A percentile compares a stretch with the other conserved stretches of the same genome.
Conservation (phyloP, 2,888 invertebrate genomes). For the Eueremaeus valkanovi region DNA sequence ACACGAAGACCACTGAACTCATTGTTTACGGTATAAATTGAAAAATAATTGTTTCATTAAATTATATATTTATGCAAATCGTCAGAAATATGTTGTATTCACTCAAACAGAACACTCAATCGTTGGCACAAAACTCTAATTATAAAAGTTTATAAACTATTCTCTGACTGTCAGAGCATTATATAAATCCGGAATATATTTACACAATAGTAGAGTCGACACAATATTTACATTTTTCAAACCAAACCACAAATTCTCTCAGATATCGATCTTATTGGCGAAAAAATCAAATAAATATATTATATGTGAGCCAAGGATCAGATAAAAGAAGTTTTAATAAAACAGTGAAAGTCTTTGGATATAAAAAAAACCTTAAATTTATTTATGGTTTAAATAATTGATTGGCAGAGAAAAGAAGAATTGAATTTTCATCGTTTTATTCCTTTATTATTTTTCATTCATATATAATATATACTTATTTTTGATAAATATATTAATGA, state of each 20-base stretch:
- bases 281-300: constrained; percentile 2
- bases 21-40: constrained; percentile 44
- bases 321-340: constrained; percentile 1
- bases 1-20: constrained; percentile 42
- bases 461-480: no score
- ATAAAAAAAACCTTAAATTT: no score
- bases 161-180: neutral
- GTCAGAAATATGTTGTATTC: neutral
- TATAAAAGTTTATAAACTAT: neutral
- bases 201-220: neutral
- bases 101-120: neutral
- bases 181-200: neutral
- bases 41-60: constrained; percentile 6
- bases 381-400: no score
- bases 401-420: no score
- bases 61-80: constrained; percentile 20
- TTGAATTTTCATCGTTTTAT: no score
- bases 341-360: no score
- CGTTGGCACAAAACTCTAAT: no score
- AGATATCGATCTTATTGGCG: constrained; percentile 10
- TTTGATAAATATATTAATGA: no score
- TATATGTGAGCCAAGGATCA: neutral
- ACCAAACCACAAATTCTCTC: constrained; percentile 6
- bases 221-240: constrained; percentile 11
- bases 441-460: no score